Conservation (phyloP, 2,888 invertebrate species). For the Bellardia pandia region DNA sequence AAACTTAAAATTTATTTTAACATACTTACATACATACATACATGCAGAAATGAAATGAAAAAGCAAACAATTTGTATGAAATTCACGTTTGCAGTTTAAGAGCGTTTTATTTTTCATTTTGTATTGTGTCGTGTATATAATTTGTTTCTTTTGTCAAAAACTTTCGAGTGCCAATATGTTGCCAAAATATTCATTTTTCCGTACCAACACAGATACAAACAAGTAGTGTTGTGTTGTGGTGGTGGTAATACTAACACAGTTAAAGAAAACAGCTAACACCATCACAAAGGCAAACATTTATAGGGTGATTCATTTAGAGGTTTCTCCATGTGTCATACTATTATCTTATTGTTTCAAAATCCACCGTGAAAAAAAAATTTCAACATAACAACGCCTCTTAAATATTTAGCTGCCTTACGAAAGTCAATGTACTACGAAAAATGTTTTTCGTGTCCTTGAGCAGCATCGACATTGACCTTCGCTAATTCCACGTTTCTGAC, state of each 20-base stretch:
- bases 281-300: not conserved
- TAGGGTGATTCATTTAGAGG: not conserved
- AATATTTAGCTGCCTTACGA: too few species aligned
- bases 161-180: slow-evolving; percentile 68
- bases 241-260: slow-evolving; percentile 44
- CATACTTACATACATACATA: not conserved
- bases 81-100: slow-evolving; percentile 58
- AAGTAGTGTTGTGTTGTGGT: not conserved
- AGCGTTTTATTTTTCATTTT: slow-evolving; percentile 51
- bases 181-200: slow-evolving; percentile 39
- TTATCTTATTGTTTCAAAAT: too few species aligned
- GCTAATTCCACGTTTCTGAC: too few species aligned
- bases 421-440: too few species aligned
- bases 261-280: not conserved
- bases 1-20: slow-evolving; percentile 7
- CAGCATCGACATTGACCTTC: too few species aligned
- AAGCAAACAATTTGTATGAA: slow-evolving; percentile 53
- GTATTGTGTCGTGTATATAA: slow-evolving; percentile 30
- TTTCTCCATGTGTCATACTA: too few species aligned
- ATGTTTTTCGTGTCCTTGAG: too few species aligned
- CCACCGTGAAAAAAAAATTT: too few species aligned
- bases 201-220: not conserved
- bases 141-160: slow-evolving; percentile 53
- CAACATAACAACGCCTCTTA: too few species aligned
- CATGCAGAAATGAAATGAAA: not conserved